Evolutionary conservation across 2,888 invertebrate genomes (phyloP).

Genomic region (Drosophila ezoana): DNA sequence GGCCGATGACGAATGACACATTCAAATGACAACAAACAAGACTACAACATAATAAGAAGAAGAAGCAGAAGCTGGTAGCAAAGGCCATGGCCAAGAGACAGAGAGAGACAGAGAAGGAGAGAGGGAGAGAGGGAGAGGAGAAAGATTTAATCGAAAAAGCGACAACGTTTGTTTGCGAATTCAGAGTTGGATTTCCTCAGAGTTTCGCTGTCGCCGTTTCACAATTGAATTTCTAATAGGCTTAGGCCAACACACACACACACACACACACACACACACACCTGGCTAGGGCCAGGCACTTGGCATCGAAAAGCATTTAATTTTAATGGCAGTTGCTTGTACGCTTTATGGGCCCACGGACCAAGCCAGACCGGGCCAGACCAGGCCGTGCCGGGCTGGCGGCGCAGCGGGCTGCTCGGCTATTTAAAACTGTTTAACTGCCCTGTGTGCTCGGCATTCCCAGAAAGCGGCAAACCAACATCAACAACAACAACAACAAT

Average conservation of each 20-base stretch:
- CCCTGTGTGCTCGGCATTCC: slow-evolving; percentile 45
- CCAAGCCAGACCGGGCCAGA: slow-evolving; percentile 9
- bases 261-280: slow-evolving; percentile 5
- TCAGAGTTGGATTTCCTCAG: slow-evolving; percentile 12
- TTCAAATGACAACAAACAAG: slow-evolving; percentile 36
- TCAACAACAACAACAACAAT: neutral
- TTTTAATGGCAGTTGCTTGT: slow-evolving; percentile 76
- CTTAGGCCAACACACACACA: slow-evolving; percentile 27
- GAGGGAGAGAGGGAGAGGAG: neutral
- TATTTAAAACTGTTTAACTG: slow-evolving; percentile 49
- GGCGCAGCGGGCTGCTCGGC: slow-evolving; percentile 3
- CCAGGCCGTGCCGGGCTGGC: neutral
- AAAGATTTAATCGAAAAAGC: slow-evolving; percentile 60
- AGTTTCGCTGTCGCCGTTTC: slow-evolving; percentile 27
- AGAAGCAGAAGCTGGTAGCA: slow-evolving; percentile 14
- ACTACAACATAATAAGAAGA: slow-evolving; percentile 26
- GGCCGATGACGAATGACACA: slow-evolving; percentile 49
- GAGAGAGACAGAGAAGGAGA: neutral
- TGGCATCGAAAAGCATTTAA: slow-evolving; percentile 78
- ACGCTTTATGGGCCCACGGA: slow-evolving; percentile 62
- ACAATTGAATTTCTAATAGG: slow-evolving; percentile 79
- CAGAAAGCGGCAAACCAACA: slow-evolving; percentile 43
- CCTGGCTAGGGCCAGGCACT: slow-evolving; percentile 26
- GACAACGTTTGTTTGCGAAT: slow-evolving; percentile 17
- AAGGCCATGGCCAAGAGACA: slow-evolving; percentile 25